Evolutionary conservation across 2,113 vertebrate genomes (phyloP), one percentile per base, ranked within the genome.

Genomic region (Limanda limanda): DNA sequence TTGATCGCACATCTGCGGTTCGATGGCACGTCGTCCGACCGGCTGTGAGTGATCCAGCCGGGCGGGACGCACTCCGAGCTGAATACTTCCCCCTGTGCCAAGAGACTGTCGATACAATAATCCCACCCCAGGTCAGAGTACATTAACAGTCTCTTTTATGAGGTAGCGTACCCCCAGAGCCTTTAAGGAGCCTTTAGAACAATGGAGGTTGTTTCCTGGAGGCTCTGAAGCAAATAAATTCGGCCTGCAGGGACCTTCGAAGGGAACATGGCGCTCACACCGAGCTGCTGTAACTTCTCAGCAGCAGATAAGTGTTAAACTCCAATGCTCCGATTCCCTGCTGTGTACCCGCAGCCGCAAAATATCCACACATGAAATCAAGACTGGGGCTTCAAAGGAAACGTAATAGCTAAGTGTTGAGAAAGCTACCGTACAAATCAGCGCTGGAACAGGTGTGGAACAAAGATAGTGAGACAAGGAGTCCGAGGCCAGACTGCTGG

Each of bases 101-200:
- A 67, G 68, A 89, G 73, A 81, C 86, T 66, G 66, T 74, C 66
- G 13, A 79, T 81, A 88, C 69, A 84, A 82, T 87, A 86, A 84
- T 79, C 75, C 83, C 76, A 72, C 57, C 55, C 54, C 24, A 3
- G 54, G 81, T 86, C 80, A 78, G 81, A 91, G 86, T 83, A 84
- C 84, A 88, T 89, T 88, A 88, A 75, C 78, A 81, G 76, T 77
- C 82, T 85, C 78, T 89, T 89, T 89, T 85, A 89, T 79, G 85
- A 85, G 76, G 71, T 58, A 68, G 61, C 1, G 23, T 70, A 81
- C 52, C 82, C 78, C 68, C 74, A 73, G 60, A 83, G 81, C 61
- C 71, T 79, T 81, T 81, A 56, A 76, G 58, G 35, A 78, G 78
- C 79, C 79, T 83, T 79, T 58, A 74, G 75, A 85, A 86, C 72